Evolutionary conservation across 2,113 vertebrate species (phyloP).

Genomic region (Osmerus mordax): DNA sequence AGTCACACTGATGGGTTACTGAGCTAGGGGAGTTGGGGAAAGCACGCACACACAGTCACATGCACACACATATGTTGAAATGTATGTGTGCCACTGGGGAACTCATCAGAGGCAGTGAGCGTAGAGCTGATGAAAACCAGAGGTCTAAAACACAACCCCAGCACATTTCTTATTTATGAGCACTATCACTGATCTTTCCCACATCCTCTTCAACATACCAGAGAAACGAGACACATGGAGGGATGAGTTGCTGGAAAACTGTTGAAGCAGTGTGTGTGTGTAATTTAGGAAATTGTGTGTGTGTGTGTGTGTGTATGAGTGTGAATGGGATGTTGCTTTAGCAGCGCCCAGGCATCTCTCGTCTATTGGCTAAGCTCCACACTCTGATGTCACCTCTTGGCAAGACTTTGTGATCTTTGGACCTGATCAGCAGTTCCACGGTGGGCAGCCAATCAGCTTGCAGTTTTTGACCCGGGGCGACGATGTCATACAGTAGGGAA

Average conservation of each 20-base stretch:
- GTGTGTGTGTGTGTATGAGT: conserved; percentile 22
- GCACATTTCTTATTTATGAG: conserved; percentile 42
- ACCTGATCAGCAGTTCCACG: conserved; percentile 64
- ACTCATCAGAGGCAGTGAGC: conserved; percentile 34
- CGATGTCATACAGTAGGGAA: conserved; percentile 69
- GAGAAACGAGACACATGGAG: conserved; percentile 10
- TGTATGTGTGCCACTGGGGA: background rate
- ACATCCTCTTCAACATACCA: conserved; percentile 26
- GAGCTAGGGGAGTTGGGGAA: background rate
- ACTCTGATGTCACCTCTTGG: conserved; percentile 69
- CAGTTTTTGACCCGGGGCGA: conserved; percentile 32
- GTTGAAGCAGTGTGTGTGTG: conserved; percentile 17
- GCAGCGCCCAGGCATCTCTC: conserved; percentile 49
- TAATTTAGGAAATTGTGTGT: conserved; percentile 9
- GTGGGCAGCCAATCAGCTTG: conserved; percentile 42
- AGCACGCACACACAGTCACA: background rate
- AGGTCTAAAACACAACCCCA: conserved; percentile 24
- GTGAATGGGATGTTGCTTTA: conserved; percentile 63
- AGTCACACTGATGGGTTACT: background rate
- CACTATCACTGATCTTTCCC: conserved; percentile 33
- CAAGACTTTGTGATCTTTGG: conserved; percentile 66
- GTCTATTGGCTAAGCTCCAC: conserved; percentile 57
- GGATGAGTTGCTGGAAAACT: conserved; percentile 30
- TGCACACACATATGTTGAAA: background rate
- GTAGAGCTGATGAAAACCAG: conserved; percentile 37